Conservation (phyloP, 2,888 invertebrate species). For the Oxystoma pomonae region DNA sequence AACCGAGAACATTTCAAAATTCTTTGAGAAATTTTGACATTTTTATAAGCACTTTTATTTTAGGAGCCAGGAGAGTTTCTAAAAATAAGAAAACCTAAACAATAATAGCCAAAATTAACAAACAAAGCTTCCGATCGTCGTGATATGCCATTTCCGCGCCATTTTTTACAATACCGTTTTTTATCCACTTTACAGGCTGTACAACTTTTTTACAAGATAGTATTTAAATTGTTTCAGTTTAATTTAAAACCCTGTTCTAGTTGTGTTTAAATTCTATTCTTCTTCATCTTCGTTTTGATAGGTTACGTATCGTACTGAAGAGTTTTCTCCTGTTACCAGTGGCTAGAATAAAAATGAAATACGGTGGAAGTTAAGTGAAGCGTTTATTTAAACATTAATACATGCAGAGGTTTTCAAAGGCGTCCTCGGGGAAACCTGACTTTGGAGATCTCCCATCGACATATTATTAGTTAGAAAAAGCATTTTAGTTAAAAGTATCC, state of each 20-base stretch:
- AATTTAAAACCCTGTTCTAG: neutral
- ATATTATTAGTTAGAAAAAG: too few species aligned
- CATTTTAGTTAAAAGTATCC: too few species aligned
- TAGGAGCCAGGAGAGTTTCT: neutral
- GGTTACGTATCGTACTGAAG: conserved; percentile 91
- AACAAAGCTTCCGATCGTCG: neutral
- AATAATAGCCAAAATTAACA: neutral
- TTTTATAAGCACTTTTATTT: neutral
- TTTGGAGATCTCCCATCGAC: too few species aligned
- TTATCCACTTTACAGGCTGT: conserved; percentile 4
- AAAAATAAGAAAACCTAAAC: neutral
- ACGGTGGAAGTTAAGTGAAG: too few species aligned
- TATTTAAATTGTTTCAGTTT: neutral
- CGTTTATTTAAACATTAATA: too few species aligned
- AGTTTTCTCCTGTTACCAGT: conserved; percentile 84
- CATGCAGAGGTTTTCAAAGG: too few species aligned
- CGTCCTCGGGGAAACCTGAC: too few species aligned
- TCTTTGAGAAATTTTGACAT: neutral
- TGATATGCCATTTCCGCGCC: neutral
- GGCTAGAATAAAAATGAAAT: conserved; percentile 57
- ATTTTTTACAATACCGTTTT: neutral
- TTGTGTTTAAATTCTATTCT: conserved; percentile 48
- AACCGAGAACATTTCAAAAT: neutral
- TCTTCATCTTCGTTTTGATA: conserved; percentile 92
- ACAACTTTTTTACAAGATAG: neutral